Conservation (phyloP, 2,888 invertebrate species). For the Hoplodrina ambigua region DNA sequence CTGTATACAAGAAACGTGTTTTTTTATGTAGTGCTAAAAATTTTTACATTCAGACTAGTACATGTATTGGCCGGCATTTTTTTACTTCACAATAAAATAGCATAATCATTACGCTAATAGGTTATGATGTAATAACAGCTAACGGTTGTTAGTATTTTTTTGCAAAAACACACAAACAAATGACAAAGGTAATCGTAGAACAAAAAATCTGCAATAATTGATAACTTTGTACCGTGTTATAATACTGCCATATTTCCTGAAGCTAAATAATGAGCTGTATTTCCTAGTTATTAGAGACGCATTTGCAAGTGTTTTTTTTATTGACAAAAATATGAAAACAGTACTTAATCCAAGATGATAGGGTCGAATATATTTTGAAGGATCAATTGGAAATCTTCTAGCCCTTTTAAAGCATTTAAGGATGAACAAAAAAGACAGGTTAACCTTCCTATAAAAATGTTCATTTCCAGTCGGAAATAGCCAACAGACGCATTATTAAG, state of each 20-base stretch:
- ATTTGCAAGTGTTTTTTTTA: neutral
- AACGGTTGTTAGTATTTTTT: constrained; percentile 54
- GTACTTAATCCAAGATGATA: neutral
- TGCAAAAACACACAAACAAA: constrained; percentile 21
- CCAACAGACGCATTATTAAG: constrained; percentile 26
- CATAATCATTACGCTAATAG: constrained; percentile 34
- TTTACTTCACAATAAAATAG: constrained; percentile 23
- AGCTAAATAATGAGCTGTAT: neutral
- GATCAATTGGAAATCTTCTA: constrained; percentile 12
- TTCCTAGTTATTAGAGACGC: neutral
- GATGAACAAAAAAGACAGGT: constrained; percentile 35
- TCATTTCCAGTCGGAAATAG: constrained; percentile 39
- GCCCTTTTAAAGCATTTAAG: constrained; percentile 10
- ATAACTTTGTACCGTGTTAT: constrained; percentile 18
- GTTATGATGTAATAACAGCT: constrained; percentile 35
- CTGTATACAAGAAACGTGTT: no score
- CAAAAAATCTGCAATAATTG: constrained; percentile 35
- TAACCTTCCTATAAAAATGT: constrained; percentile 33
- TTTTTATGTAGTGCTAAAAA: no score
- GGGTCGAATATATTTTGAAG: neutral
- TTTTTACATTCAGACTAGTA: no score
- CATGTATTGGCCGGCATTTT: neutral
- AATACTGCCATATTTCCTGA: constrained; percentile 37
- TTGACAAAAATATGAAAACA: neutral
- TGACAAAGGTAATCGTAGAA: constrained; percentile 22